phyloP scores from a whole-genome alignment of 53 echinoderm and acorn worm species.

The Crossaster papposus region DNA sequence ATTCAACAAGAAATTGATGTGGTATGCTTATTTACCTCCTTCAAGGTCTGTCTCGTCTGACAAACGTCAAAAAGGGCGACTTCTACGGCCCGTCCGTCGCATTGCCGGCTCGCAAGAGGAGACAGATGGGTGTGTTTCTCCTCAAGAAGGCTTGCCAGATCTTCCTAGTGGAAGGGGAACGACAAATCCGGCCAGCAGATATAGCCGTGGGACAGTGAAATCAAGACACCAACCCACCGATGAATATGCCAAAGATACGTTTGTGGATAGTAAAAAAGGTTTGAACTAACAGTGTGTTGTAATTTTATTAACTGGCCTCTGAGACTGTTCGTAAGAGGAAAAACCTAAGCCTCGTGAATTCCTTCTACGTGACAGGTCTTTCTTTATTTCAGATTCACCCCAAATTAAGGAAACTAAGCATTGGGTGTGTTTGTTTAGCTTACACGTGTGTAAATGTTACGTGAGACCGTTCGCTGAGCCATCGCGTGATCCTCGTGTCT shows the following conservation, averaged over 20 bases:
- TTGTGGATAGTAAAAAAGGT: background rate
- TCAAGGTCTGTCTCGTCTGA: constrained; percentile 79
- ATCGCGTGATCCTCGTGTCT: no score
- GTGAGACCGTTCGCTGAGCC: no score
- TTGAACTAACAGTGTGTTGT: background rate
- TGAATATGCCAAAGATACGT: background rate
- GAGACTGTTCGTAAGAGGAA: no score
- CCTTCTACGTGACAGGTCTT: no score
- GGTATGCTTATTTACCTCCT: background rate
- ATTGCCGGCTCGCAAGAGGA: constrained; percentile 74
- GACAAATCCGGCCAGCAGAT: constrained; percentile 89
- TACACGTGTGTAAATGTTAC: no score
- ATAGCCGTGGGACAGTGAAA: constrained; percentile 79
- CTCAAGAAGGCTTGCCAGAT: constrained; percentile 88
- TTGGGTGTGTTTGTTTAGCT: no score
- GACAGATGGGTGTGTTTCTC: constrained; percentile 78
- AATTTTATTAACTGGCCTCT: no score
- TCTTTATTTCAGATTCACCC: no score
- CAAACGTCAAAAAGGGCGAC: constrained; percentile 86
- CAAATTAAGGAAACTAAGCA: no score
- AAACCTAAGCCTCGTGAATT: no score
- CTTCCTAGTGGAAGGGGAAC: constrained; percentile 91
- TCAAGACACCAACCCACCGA: background rate
- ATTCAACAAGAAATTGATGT: no score
- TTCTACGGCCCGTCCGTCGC: constrained; percentile 79